Evolutionary conservation across 1,140 invertebrate genomes (phyloP), one percentile per base, ranked within the genome.

Genomic region (Diuraphis noxia): DNA sequence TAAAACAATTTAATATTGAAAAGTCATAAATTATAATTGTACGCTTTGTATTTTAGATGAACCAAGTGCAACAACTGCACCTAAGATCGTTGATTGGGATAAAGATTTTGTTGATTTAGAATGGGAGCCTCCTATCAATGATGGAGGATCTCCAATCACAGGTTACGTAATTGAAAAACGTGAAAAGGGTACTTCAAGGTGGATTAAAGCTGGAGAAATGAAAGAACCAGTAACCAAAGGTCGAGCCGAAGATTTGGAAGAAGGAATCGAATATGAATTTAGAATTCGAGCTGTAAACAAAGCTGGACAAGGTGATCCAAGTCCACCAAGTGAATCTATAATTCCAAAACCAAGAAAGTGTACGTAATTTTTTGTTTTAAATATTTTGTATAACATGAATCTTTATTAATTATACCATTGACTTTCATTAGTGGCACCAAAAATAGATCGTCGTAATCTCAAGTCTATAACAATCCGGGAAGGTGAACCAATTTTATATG

Each of bases 151-250:
- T 92, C 98, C 98, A 93, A 97, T 99, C 94, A 97, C 96, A 92
- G 97, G 97, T 82, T 99, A 99, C 93, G 94, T 99, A 84, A 96
- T 99, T 93, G 98, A 99, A 94, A 99, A 99, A 95, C 96, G 97
- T 79, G 97, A 98, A 93, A 98, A 98, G 93, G 97, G 97, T 93
- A 95, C 96, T 93, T 95, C 97, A 91, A 96, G 96, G 93, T 97
- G 98, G 98, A 95, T 96, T 82, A 98, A 98, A 93, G 97, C 97
- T 91, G 95, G 95, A 79, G 97, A 98, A 94, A 95, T 96, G 3
- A 93, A 95, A 89, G 96, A 96, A 25, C 96, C 96, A 8, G 97
- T 98, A 85, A 96, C 96, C 89, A 97, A 97, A 93, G 97, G 96
- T 25, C 96, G 96, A 63, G 96, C 96, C 43, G 96, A 96, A 93